These are phyloP conservation scores for Nasonia oneida DNA, from an alignment of 2,888 invertebrate species.

Conservation along the genomic window DNA sequence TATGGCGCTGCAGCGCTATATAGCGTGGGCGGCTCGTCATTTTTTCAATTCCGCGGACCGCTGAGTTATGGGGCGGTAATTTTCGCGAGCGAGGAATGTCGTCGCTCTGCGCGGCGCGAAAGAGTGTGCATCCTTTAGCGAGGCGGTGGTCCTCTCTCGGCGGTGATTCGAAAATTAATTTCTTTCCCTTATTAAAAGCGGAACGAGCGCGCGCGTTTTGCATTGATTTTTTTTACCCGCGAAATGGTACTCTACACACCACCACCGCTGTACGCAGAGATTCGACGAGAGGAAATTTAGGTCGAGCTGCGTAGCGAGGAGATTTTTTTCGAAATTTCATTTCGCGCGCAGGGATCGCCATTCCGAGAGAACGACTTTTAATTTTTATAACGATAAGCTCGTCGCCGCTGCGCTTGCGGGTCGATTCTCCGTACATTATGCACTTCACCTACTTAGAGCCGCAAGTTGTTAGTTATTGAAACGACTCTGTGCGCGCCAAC, in stretches of 20 bases:
- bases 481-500: background rate
- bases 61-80: slow-evolving; percentile 45
- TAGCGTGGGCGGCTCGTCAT: slow-evolving; percentile 15
- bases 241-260: background rate
- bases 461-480: background rate
- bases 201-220: background rate
- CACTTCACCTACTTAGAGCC: too few species aligned
- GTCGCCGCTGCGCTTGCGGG: background rate
- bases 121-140: background rate
- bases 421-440: background rate
- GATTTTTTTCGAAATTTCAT: slow-evolving; percentile 6
- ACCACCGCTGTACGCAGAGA: background rate
- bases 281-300: background rate
- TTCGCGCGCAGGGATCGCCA: background rate
- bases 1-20: background rate
- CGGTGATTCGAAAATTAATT: slow-evolving; percentile 36
- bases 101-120: background rate
- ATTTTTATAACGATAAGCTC: too few species aligned
- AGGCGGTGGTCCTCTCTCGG: background rate
- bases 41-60: slow-evolving; percentile 43
- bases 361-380: too few species aligned
- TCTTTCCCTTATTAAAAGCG: slow-evolving; percentile 27
- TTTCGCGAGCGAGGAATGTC: slow-evolving; percentile 26
- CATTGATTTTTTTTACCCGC: background rate
- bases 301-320: background rate